A percentile compares a stretch with the other conserved stretches of the same genome.
Evolutionary conservation across 2,888 invertebrate genomes (phyloP).

Genomic region (Pedicia rivosa): DNA sequence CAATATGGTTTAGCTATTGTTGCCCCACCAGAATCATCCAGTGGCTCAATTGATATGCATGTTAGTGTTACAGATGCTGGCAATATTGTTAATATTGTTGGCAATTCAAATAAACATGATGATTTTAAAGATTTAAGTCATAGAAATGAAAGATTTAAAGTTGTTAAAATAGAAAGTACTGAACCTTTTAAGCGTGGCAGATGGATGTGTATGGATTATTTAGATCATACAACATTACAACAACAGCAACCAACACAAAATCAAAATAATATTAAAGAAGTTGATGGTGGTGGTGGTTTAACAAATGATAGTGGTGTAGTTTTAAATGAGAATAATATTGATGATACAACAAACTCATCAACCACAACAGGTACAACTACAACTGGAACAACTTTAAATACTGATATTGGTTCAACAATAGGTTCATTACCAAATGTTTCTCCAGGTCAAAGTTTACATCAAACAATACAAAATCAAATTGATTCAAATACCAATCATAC

Average conservation of each 20-base stretch:
- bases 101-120: conserved; percentile 37
- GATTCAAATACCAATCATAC: background rate
- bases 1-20: conserved; percentile 71
- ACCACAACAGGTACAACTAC: conserved; percentile 3
- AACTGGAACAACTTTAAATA: conserved; percentile 1
- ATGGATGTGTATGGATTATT: conserved; percentile 90
- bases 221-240: conserved; percentile 59
- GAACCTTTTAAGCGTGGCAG: conserved; percentile 83
- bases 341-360: conserved; percentile 17
- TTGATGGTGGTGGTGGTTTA: conserved; percentile 18
- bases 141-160: conserved; percentile 76
- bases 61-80: conserved; percentile 45
- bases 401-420: conserved; percentile 13
- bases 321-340: conserved; percentile 20
- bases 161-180: conserved; percentile 91
- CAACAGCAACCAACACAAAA: conserved; percentile 7
- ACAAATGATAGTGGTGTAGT: conserved; percentile 15
- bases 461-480: conserved; percentile 12
- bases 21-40: conserved; percentile 34
- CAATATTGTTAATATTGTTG: conserved; percentile 36
- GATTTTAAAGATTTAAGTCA: conserved; percentile 52
- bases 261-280: conserved; percentile 13
- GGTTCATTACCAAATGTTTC: conserved; percentile 17
- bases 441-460: conserved; percentile 19
- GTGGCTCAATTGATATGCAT: conserved; percentile 38